phyloP scores from a whole-genome alignment of 2,113 vertebrate species.

The Carassius auratus region DNA sequence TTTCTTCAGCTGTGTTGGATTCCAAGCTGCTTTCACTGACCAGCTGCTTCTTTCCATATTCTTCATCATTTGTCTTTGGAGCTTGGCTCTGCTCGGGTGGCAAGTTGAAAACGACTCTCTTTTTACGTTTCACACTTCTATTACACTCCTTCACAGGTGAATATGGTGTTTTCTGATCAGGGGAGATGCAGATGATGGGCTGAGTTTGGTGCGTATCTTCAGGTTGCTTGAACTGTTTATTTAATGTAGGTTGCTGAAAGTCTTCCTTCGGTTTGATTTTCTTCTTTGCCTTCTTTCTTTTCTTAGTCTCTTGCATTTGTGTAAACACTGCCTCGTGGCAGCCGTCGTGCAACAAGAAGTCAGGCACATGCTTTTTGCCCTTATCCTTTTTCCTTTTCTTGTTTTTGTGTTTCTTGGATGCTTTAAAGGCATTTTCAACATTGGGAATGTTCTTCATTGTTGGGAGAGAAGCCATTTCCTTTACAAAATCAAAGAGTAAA shows the following conservation, averaged over 20 bases:
- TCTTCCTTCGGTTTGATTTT: background rate
- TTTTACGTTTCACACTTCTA: slow-evolving; percentile 51
- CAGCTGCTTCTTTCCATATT: background rate
- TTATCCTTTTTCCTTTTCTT: slow-evolving; percentile 57
- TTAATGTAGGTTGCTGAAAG: background rate
- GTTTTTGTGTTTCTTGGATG: slow-evolving; percentile 45
- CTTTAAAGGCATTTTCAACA: slow-evolving; percentile 3
- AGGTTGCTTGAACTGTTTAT: background rate
- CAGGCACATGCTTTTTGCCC: slow-evolving; percentile 33
- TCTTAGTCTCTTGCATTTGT: slow-evolving; percentile 48
- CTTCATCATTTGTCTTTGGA: slow-evolving; percentile 44
- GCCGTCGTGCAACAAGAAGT: slow-evolving; percentile 8
- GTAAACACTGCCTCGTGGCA: background rate
- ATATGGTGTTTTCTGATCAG: background rate
- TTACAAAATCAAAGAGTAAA: slow-evolving; percentile 44
- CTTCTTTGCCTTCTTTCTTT: slow-evolving; percentile 58
- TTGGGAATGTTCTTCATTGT: slow-evolving; percentile 3
- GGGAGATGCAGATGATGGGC: background rate
- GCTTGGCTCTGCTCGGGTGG: background rate
- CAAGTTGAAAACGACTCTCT: slow-evolving; percentile 69
- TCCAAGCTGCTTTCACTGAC: slow-evolving; percentile 21
- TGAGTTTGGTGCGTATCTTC: background rate
- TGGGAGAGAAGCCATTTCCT: slow-evolving; percentile 58
- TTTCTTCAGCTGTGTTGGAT: slow-evolving; percentile 61
- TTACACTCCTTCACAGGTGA: background rate